Evolutionary conservation across 2,113 vertebrate genomes (phyloP), one percentile per base, ranked within the genome.

Genomic region (Percina caprodes): DNA sequence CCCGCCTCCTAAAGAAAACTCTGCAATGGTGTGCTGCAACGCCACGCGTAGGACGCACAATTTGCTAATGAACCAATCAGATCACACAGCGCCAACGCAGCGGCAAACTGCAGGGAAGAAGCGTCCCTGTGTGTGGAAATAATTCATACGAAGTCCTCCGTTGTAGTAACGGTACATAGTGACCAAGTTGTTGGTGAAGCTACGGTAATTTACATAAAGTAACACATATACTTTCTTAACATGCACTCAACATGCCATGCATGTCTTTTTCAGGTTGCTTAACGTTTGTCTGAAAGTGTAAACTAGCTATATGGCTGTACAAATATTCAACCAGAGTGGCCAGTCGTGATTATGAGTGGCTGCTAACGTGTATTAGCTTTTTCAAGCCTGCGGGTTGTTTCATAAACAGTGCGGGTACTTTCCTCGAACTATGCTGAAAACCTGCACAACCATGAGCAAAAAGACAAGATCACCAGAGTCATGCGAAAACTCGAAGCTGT

Each of bases 81-180:
- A 42, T 61, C 15, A 11, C 23, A 48, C 2, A 88, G 81, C 74
- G 77, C 39, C 72, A 66, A 24, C 2, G 42, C 30, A 35, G 69
- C 49, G 63, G 73, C 19, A 80, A 89, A 86, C 56, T 5, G 19
- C 3, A 30, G 23, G 65, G 56, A n/a, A 6, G 39, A 68, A 71
- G 52, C 5, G 21, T 35, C 26, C 24, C 13, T 46, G 35, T 58
- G 48, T 45, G 12, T 54, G 11, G 30, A 74, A 46, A 35, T 21
- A 76, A 45, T 48, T 21, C 13, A 68, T 18, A 13, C n/a, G n/a
- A 10, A 23, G 10, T 35, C 14, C 26, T 69, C n/a, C 39, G 85
- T 92, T 92, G 90, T 92, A 72, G 89, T 72, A 84, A 92, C 90
- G 35, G 23, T 52, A 26, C 84, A 16, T 84, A 69, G 69, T 60